Evolutionary conservation across 2,888 invertebrate species (phyloP).

Genomic region (Dione juno): DNA sequence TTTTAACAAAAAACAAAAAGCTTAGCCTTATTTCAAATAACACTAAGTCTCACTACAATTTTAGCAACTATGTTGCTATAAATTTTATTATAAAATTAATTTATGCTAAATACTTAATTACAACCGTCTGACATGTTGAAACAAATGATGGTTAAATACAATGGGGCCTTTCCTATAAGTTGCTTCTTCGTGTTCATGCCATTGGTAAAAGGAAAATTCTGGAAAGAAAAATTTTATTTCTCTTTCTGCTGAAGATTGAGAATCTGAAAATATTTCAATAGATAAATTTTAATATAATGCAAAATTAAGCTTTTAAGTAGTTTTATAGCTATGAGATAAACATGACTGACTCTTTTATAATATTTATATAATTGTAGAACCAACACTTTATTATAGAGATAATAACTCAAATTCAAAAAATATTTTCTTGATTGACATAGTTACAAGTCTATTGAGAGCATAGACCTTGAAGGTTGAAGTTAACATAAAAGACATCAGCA

Average conservation of each 20-base stretch:
- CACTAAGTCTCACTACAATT: constrained; percentile 1
- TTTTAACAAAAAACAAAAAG: background rate
- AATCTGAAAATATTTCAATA: constrained; percentile 86
- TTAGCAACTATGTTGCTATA: constrained; percentile 1
- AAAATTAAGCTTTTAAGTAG: too few species aligned
- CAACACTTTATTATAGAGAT: too few species aligned
- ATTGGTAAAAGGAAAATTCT: constrained; percentile 87
- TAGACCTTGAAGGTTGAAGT: too few species aligned
- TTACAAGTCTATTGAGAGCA: too few species aligned
- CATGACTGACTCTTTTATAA: too few species aligned
- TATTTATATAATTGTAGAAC: too few species aligned
- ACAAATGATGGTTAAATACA: constrained; percentile 79
- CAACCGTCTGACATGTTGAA: constrained; percentile 80
- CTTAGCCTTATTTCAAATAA: constrained; percentile 16
- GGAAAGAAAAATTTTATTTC: constrained; percentile 95
- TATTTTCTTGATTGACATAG: too few species aligned
- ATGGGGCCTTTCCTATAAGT: constrained; percentile 77
- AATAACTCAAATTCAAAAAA: too few species aligned
- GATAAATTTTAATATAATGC: background rate
- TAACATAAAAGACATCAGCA: too few species aligned
- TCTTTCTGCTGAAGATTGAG: constrained; percentile 86
- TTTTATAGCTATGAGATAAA: too few species aligned
- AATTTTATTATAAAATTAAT: background rate
- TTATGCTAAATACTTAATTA: constrained; percentile 43
- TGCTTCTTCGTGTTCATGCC: constrained; percentile 84